Percentiles rank a stretch among this genome's conserved stretches.
These are phyloP conservation scores for Eupelmus urozonus DNA, from an alignment of 2,888 invertebrate genomes.

Conservation along the genomic window DNA sequence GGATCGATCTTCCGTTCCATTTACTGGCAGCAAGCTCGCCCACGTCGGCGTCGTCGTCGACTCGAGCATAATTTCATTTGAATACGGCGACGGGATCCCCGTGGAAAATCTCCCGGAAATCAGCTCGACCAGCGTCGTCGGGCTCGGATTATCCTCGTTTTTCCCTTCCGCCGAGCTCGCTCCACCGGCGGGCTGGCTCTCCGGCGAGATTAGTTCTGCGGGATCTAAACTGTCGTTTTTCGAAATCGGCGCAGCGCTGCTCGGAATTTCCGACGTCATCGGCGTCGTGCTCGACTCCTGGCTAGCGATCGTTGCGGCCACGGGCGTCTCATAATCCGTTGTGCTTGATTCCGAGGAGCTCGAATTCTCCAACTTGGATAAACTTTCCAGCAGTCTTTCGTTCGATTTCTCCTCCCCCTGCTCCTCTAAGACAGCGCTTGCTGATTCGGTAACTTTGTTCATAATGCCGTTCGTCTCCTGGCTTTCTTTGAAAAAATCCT, in stretches of 20 bases:
- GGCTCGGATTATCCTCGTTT: constrained; percentile 6
- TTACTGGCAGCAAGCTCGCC: constrained; percentile 34
- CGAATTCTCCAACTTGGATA: not conserved
- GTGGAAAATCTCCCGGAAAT: constrained; percentile 14
- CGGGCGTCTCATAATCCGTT: too few relatives aligned
- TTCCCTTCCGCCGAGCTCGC: not conserved
- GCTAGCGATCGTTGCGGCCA: too few relatives aligned
- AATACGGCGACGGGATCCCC: constrained; percentile 18
- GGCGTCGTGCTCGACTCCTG: not conserved
- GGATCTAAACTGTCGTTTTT: not conserved
- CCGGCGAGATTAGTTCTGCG: constrained; percentile 15
- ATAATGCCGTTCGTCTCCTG: not conserved
- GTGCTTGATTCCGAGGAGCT: not conserved
- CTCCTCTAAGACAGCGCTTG: too few relatives aligned
- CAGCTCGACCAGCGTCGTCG: constrained; percentile 18
- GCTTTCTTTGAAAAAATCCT: not conserved
- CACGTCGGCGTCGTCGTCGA: constrained; percentile 9
- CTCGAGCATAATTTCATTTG: constrained; percentile 51
- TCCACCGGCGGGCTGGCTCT: not conserved
- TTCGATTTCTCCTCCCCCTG: not conserved
- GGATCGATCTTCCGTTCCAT: constrained; percentile 55
- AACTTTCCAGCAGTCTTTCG: not conserved
- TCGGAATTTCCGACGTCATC: not conserved
- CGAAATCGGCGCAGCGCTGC: not conserved
- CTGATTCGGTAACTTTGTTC: too few relatives aligned